Evolutionary conservation across 2,888 invertebrate genomes (phyloP).

Genomic region (Chaetoderma sp.): DNA sequence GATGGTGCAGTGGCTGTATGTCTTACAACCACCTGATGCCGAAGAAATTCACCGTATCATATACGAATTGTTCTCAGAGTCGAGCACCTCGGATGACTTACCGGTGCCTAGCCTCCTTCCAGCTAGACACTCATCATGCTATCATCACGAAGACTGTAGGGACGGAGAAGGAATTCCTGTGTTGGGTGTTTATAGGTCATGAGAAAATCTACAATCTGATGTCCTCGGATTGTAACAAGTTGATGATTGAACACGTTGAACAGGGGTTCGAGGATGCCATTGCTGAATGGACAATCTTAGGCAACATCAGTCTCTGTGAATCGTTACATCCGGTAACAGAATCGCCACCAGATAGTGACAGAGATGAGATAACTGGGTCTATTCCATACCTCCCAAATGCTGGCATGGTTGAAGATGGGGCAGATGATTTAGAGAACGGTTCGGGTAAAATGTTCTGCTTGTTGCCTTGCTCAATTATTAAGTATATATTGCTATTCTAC

Average conservation of each 20-base stretch:
- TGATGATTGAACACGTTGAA: conserved; percentile 14
- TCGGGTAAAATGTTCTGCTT: no score
- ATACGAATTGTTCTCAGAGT: conserved; percentile 21
- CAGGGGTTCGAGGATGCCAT: neutral
- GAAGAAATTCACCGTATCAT: conserved; percentile 23
- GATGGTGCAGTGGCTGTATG: conserved; percentile 43
- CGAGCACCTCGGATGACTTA: conserved; percentile 30
- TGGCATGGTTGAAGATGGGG: no score
- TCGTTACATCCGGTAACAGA: no score
- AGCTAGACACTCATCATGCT: conserved; percentile 44
- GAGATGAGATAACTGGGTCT: no score
- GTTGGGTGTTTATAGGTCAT: conserved; percentile 47
- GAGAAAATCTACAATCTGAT: conserved; percentile 35
- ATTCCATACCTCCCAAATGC: no score
- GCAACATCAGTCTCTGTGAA: neutral
- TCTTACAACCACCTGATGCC: conserved; percentile 34
- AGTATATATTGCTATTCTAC: no score
- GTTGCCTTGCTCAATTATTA: no score
- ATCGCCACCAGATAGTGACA: no score
- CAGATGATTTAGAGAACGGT: no score
- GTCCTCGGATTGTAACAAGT: conserved; percentile 12
- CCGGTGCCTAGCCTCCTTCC: conserved; percentile 45
- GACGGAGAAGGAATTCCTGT: conserved; percentile 39
- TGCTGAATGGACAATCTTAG: neutral
- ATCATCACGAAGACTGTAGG: conserved; percentile 44